Evolutionary conservation across 1,140 invertebrate genomes (phyloP).

Genomic region (Rhopalosiphum maidis): DNA sequence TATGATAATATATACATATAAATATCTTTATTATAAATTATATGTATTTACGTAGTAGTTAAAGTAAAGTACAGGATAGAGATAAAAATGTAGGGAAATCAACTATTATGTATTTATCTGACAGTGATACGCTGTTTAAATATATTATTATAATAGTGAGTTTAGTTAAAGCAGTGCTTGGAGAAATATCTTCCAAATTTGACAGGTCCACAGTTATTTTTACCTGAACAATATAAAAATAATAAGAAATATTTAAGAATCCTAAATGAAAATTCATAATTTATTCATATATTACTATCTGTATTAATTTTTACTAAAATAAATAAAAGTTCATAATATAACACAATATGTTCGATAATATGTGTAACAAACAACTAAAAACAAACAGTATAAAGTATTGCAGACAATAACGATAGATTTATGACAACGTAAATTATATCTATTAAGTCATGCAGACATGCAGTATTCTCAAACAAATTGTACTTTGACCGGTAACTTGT

Average conservation of each 20-base stretch:
- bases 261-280: neutral
- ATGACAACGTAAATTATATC: neutral
- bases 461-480: neutral
- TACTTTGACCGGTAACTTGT: neutral
- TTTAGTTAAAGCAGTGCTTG: neutral
- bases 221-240: too few species aligned
- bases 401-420: neutral
- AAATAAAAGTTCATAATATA: neutral
- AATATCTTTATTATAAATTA: neutral
- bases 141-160: neutral
- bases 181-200: neutral
- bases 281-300: neutral
- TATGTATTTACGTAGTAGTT: neutral
- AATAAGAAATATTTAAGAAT: neutral
- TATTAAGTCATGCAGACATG: neutral
- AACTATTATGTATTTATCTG: neutral
- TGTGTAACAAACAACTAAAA: neutral
- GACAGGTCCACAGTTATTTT: neutral
- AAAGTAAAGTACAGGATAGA: neutral
- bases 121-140: neutral
- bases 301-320: neutral
- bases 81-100: neutral
- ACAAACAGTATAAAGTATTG: neutral
- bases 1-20: neutral
- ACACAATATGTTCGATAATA: too few species aligned